These are phyloP conservation scores for Anadara kagoshimensis DNA, from an alignment of 1,140 invertebrate genomes.

Conservation along the genomic window DNA sequence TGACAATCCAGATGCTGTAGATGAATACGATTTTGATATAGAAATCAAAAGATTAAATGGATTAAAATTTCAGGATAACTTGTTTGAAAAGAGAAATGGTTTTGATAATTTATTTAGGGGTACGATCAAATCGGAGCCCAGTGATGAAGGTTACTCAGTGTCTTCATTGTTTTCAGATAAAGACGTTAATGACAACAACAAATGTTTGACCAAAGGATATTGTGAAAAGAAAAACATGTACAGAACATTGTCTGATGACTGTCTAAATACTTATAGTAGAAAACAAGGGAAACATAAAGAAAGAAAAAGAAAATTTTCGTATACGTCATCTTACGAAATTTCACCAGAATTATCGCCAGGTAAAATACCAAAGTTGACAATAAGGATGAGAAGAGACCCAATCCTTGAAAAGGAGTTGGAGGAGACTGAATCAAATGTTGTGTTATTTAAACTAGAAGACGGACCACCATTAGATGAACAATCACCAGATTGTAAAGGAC, in stretches of 20 bases:
- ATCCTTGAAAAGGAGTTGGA: conserved; percentile 41
- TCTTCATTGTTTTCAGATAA: no score
- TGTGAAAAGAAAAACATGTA: no score
- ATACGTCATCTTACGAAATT: conserved; percentile 16
- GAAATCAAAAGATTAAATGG: no score
- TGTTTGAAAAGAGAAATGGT: no score
- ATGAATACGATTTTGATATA: no score
- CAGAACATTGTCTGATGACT: conserved; percentile 33
- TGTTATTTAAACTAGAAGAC: conserved; percentile 35
- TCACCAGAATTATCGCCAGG: conserved; percentile 31
- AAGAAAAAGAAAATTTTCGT: conserved; percentile 31
- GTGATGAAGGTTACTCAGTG: no score
- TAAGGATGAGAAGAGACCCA: conserved; percentile 49
- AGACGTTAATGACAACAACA: no score
- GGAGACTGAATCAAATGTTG: conserved; percentile 31
- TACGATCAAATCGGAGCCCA: no score
- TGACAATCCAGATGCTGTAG: no score
- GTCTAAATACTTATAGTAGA: conserved; percentile 10
- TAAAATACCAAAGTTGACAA: conserved; percentile 56
- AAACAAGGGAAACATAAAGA: conserved; percentile 23
- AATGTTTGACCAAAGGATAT: no score
- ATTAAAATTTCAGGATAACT: no score
- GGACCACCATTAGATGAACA: not conserved
- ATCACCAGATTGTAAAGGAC: not conserved
- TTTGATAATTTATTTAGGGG: no score